phyloP scores from a whole-genome alignment of 2,797 vertebrate genomes.

The Premnoplex brunnescens region DNA sequence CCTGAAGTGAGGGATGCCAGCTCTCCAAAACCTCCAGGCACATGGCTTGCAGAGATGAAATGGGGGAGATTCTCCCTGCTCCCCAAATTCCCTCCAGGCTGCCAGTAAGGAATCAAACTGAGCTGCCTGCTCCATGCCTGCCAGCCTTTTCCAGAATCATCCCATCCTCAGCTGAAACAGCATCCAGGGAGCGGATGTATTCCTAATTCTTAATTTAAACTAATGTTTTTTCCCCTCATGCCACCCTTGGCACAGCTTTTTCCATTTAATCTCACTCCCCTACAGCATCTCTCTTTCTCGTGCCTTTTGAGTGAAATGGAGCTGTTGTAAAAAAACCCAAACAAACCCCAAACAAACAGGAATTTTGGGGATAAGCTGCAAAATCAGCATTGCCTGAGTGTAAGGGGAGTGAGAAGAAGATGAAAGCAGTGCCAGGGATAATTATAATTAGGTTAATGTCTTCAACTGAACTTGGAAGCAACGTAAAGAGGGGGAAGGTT shows the following conservation, averaged over 20 bases:
- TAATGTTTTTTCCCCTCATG: background rate
- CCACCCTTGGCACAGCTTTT: background rate
- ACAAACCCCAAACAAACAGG: background rate
- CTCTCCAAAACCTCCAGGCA: rapidly evolving
- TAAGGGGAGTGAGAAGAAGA: background rate
- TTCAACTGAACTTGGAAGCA: constrained; percentile 34
- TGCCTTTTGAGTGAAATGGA: background rate
- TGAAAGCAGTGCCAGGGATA: background rate
- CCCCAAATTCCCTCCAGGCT: background rate
- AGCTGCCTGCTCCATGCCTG: background rate
- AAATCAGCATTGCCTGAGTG: background rate
- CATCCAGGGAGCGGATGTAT: rapidly evolving
- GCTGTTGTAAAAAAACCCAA: background rate
- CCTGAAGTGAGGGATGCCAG: background rate
- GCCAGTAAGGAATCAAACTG: background rate
- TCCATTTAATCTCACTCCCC: background rate
- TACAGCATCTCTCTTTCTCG: background rate
- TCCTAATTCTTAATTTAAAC: background rate
- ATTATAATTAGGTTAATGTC: constrained; percentile 21
- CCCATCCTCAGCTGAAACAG: background rate
- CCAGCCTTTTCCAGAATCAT: background rate
- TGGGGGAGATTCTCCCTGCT: background rate
- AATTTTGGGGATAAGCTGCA: background rate
- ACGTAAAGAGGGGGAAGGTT: constrained; percentile 7
- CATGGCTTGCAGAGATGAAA: background rate